Base-by-base conservation (phyloP, 2,113 vertebrate genomes). In the Leptocoma aspasia region DNA sequence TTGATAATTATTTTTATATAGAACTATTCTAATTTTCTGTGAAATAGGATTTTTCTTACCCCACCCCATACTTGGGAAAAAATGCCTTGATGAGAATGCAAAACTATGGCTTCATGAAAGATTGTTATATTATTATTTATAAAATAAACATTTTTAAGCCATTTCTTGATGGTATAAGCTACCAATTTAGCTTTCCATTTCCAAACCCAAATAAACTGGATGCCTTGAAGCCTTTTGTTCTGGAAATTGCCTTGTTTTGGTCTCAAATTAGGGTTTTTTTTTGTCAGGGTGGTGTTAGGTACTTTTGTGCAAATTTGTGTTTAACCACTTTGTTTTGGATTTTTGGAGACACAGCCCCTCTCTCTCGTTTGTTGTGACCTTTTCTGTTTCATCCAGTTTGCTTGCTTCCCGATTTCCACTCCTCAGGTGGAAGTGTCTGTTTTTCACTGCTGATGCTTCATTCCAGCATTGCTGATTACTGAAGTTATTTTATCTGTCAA, bases 391-490 rank as follows among this genome's bases (percentile, higher is more conserved):
- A 59, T 57, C 3, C 4, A 20, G 52, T 82, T 79, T 30, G 3
- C n/a, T 92, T 76, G 16, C 63, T 70, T 96, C 93, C 73, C 54
- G 81, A 54, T 97, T 95, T 95, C 54, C 49, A 8, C 52, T 87
- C 60, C 47, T 77, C 28, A 69, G 6, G 11, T 91, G 60, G 12
- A 64, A 78, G 31, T 68, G 24, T 78, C 39, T 91, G 39, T 86
- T 90, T 82, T 71, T 73, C 49, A 10, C 19, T 64, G 52, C 66
- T 76, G 9, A 50, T 73, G 33, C 33, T 84, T 54, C 44, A 11
- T 69, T 76, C 23, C 13, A 27, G 8, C 69, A 19, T 57, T 6
- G 3, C 68, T 57, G 85, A 93, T 89, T 79, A 57, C 37, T 82
- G 88, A 84, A 35, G 53, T n/a, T 63, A 23, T 82, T 93, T 82